Percentiles rank a stretch among this genome's conserved stretches.
phyloP scores from a whole-genome alignment of 2,113 vertebrate species.

The Platichthys flesus region DNA sequence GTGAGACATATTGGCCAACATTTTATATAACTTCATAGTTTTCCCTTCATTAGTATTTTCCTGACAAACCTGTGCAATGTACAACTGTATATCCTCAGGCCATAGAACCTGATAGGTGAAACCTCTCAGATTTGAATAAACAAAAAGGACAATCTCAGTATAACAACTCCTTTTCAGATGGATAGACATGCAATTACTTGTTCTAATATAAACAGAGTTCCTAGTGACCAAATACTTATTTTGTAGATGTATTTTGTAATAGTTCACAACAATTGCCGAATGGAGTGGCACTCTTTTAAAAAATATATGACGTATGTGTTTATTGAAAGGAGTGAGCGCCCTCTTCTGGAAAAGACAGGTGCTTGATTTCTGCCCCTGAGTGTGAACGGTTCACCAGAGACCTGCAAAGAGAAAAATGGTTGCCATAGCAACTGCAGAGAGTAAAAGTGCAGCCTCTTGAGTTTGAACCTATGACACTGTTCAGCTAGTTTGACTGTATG shows the following conservation, averaged over 20 bases:
- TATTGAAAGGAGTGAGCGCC: slow-evolving; percentile 45
- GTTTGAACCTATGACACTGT: slow-evolving; percentile 54
- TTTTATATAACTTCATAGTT: not conserved
- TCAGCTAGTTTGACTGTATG: slow-evolving; percentile 59
- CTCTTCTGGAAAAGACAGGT: slow-evolving; percentile 50
- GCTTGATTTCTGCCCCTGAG: not conserved
- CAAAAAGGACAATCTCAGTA: too few species aligned
- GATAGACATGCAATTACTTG: not conserved
- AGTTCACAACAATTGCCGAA: not conserved
- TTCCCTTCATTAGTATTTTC: not conserved
- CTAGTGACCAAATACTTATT: not conserved
- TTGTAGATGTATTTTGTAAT: not conserved
- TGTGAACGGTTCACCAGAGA: slow-evolving; percentile 36
- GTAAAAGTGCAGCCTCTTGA: slow-evolving; percentile 63
- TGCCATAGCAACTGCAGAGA: slow-evolving; percentile 77
- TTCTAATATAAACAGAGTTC: not conserved
- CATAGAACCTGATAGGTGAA: not conserved
- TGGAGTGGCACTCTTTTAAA: not conserved
- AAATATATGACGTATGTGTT: not conserved
- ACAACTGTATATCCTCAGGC: not conserved
- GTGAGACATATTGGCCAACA: not conserved
- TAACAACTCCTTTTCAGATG: not conserved
- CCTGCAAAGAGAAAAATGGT: slow-evolving; percentile 60
- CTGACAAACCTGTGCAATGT: too few species aligned
- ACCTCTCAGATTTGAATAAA: not conserved